These are phyloP conservation scores for Cyrtodaria siliqua DNA, from an alignment of 2,888 invertebrate genomes.

Conservation along the genomic window DNA sequence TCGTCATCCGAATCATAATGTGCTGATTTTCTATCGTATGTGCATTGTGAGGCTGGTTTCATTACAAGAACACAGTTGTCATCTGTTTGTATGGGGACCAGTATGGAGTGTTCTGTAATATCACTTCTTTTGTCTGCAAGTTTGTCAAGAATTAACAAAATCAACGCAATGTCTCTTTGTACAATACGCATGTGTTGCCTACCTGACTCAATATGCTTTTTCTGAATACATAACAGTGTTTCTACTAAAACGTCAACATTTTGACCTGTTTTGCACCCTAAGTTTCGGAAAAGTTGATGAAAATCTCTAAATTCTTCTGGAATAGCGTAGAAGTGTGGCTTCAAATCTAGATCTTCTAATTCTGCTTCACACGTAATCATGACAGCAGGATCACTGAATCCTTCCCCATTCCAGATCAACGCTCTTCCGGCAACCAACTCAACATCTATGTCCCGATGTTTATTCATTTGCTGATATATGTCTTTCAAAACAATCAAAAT, in stretches of 20 bases:
- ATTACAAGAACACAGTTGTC: no score
- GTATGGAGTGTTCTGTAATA: constrained; percentile 9
- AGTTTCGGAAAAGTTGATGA: constrained; percentile 4
- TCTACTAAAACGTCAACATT: constrained; percentile 16
- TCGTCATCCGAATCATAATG: not conserved
- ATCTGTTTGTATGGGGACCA: constrained; percentile 41
- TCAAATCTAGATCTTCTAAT: constrained; percentile 24
- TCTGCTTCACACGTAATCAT: constrained; percentile 5
- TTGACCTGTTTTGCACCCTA: constrained; percentile 2
- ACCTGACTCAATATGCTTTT: not conserved
- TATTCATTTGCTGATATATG: constrained; percentile 30
- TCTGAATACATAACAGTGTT: not conserved
- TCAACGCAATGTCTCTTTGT: constrained; percentile 37
- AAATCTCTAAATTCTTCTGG: constrained; percentile 37
- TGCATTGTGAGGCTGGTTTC: constrained; percentile 29
- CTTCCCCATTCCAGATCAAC: constrained; percentile 47
- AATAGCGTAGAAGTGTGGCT: constrained; percentile 42
- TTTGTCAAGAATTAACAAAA: constrained; percentile 45
- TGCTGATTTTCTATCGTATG: constrained; percentile 37
- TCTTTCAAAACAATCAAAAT: constrained; percentile 22
- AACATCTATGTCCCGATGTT: not conserved
- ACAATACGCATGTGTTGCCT: no score
- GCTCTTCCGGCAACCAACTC: not conserved
- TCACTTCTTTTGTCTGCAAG: constrained; percentile 18
- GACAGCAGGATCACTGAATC: constrained; percentile 29